Percentiles rank a stretch among this genome's conserved stretches.
Conservation (phyloP, 2,113 vertebrate genomes). For the Podiceps cristatus region DNA sequence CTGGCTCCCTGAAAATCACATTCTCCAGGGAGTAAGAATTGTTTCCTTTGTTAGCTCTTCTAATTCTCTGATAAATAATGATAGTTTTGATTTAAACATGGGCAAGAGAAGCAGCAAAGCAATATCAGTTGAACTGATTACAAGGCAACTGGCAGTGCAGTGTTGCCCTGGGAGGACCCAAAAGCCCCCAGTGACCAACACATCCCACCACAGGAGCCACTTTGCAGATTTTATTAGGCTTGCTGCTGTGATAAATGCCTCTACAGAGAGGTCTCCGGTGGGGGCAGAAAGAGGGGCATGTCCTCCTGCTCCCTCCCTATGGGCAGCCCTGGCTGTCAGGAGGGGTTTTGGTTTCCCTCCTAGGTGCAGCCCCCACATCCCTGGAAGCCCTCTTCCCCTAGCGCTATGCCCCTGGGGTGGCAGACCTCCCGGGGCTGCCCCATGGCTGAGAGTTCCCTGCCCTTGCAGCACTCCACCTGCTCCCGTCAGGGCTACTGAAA, state of each 20-base stretch:
- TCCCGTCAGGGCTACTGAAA: not conserved
- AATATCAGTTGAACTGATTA: not conserved
- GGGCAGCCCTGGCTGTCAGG: not conserved
- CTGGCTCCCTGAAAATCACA: not conserved
- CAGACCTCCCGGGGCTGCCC: not conserved
- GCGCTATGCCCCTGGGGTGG: rapidly evolving
- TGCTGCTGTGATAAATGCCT: not conserved
- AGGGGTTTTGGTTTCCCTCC: not conserved
- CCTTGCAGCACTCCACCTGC: not conserved
- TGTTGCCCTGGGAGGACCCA: rapidly evolving
- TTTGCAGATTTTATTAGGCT: not conserved
- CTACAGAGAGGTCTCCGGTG: not conserved
- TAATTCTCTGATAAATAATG: not conserved
- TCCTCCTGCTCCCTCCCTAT: not conserved
- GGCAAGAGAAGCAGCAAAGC: not conserved
- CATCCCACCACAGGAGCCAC: not conserved
- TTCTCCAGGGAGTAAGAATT: not conserved
- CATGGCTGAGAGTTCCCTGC: not conserved
- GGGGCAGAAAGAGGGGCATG: not conserved
- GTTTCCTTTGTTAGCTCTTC: not conserved
- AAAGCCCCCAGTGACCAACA: not conserved
- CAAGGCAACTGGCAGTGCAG: not conserved
- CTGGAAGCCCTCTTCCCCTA: not conserved
- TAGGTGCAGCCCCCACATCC: rapidly evolving
- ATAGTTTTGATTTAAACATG: not conserved